phyloP scores from a whole-genome alignment of 53 echinoderm and acorn worm genomes.

The Arbacia lixula region DNA sequence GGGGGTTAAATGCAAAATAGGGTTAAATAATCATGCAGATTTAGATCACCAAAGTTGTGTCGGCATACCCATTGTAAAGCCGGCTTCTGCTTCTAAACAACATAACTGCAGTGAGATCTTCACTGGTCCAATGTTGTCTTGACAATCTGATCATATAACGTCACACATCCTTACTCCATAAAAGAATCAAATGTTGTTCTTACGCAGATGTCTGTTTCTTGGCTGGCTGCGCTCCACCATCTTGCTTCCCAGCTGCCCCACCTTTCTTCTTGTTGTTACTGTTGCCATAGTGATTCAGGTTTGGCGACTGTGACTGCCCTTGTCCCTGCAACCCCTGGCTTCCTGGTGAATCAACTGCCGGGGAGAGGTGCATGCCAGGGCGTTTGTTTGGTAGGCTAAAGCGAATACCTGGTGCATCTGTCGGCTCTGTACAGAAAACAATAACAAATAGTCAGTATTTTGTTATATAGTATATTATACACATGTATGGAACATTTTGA shows the following conservation, averaged over 20 bases:
- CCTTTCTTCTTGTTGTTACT: conserved; percentile 22
- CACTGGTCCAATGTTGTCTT: no score
- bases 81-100: no score
- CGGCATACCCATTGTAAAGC: no score
- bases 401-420: conserved; percentile 69
- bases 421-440: conserved; percentile 56
- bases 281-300: no score
- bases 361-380: conserved; percentile 35
- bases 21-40: no score
- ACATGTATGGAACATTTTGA: no score
- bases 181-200: no score
- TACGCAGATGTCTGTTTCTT: conserved; percentile 31
- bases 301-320: background rate
- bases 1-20: no score
- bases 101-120: no score
- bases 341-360: background rate
- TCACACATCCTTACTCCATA: no score
- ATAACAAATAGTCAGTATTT: background rate
- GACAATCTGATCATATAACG: no score
- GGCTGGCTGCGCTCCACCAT: background rate
- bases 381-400: conserved; percentile 70
- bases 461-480: background rate
- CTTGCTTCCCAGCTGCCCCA: background rate
- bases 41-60: no score
- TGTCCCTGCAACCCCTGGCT: conserved; percentile 8